Percentiles rank a stretch among this genome's conserved stretches.
Evolutionary conservation across 2,797 vertebrate genomes (phyloP).

Genomic region (Gymnothorax javanicus): DNA sequence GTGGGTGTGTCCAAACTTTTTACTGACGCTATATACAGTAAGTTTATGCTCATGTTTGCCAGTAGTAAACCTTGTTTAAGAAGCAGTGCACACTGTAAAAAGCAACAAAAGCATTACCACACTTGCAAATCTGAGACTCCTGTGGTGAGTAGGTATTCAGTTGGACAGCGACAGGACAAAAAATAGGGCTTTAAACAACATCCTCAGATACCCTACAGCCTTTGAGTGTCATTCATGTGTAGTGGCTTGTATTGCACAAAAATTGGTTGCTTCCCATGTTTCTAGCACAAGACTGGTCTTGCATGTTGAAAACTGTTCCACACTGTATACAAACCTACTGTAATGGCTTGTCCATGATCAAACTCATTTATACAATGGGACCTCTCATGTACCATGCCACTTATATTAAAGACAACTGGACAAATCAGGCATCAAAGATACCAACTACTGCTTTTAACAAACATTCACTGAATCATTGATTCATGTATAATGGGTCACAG

Average conservation of each 20-base stretch:
- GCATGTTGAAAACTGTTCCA: background rate
- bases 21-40: too few relatives aligned
- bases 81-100: background rate
- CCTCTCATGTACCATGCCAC: background rate
- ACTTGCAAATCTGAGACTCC: background rate
- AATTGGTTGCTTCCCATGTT: background rate
- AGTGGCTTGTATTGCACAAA: constrained; percentile 28
- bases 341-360: background rate
- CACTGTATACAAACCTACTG: background rate
- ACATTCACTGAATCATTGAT: background rate
- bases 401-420: background rate
- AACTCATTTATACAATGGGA: background rate
- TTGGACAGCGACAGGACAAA: background rate
- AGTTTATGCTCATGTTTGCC: background rate
- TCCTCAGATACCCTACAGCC: background rate
- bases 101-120: background rate
- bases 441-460: background rate
- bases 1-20: too few relatives aligned
- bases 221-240: background rate
- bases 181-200: background rate
- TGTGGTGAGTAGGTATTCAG: background rate
- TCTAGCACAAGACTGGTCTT: background rate
- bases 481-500: background rate
- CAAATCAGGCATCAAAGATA: background rate
- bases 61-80: background rate